Conservation (phyloP, 1,140 invertebrate genomes). For the Dreissena polymorpha region DNA sequence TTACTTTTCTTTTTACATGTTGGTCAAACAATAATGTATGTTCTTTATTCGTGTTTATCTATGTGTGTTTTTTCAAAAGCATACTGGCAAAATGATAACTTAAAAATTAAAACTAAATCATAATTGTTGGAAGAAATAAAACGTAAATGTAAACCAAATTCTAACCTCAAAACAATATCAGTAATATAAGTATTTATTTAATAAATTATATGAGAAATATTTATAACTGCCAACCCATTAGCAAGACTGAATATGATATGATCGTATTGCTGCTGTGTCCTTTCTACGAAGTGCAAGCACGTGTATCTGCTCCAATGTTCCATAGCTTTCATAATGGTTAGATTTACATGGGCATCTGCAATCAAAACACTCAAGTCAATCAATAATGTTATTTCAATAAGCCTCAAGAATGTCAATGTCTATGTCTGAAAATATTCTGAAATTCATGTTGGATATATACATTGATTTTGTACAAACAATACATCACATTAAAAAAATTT, state of each 20-base stretch:
- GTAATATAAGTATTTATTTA: too few relatives aligned
- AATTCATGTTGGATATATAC: neutral
- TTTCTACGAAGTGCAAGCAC: conserved; percentile 59
- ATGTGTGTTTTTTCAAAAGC: too few relatives aligned
- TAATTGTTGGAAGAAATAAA: too few relatives aligned
- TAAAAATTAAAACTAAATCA: too few relatives aligned
- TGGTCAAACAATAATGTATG: too few relatives aligned
- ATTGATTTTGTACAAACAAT: neutral
- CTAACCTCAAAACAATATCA: too few relatives aligned
- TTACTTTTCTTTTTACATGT: too few relatives aligned
- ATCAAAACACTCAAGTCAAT: too few relatives aligned
- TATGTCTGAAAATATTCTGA: neutral
- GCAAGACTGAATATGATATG: conserved; percentile 34
- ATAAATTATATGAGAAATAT: too few relatives aligned
- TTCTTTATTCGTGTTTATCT: too few relatives aligned
- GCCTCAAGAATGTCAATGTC: neutral
- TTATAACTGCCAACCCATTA: conserved; percentile 23
- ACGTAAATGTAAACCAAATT: too few relatives aligned
- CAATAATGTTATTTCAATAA: neutral
- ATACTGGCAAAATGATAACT: too few relatives aligned
- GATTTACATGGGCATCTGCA: neutral
- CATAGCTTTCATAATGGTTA: conserved; percentile 46
- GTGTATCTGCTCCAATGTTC: conserved; percentile 65
- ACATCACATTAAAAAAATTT: neutral
- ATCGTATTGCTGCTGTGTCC: conserved; percentile 10